Percentiles rank a stretch among this genome's conserved stretches.
Evolutionary conservation across 2,888 invertebrate species (phyloP).

Genomic region (Trachelus iudaicus): DNA sequence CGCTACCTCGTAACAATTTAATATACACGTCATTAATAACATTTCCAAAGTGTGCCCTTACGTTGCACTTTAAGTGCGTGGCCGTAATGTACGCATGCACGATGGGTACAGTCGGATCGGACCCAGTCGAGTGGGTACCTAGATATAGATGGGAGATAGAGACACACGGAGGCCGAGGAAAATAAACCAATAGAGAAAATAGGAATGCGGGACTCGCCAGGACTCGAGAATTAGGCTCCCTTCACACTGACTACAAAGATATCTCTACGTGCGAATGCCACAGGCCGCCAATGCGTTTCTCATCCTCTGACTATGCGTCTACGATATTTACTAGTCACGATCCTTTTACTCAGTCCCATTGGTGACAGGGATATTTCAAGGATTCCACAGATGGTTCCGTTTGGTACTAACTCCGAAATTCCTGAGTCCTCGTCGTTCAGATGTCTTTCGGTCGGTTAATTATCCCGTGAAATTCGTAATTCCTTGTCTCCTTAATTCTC

Average conservation of each 20-base stretch:
- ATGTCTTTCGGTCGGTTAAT: not conserved
- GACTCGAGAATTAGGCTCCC: constrained; percentile 35
- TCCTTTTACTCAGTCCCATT: not conserved
- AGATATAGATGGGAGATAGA: constrained; percentile 45
- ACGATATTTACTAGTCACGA: not conserved
- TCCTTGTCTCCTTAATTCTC: not conserved
- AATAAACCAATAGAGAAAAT: constrained; percentile 41
- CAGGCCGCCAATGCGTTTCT: not conserved
- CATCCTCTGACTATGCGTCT: not conserved
- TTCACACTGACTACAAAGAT: constrained; percentile 21
- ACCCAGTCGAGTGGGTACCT: constrained; percentile 18
- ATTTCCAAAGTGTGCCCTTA: constrained; percentile 21
- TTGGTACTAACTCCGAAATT: not conserved
- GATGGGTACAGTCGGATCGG: constrained; percentile 10
- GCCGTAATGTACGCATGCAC: constrained; percentile 10
- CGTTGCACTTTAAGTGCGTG: constrained; percentile 22
- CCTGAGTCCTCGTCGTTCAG: not conserved
- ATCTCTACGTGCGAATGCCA: not conserved
- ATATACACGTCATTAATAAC: constrained; percentile 23
- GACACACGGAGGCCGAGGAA: constrained; percentile 36
- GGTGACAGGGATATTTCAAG: not conserved
- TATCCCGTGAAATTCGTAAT: not conserved
- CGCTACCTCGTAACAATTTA: constrained; percentile 8
- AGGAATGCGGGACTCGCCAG: constrained; percentile 37
- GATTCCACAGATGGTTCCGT: not conserved